These are phyloP conservation scores for Criorhina ranunculi DNA, from an alignment of 2,888 invertebrate species.

Conservation along the genomic window DNA sequence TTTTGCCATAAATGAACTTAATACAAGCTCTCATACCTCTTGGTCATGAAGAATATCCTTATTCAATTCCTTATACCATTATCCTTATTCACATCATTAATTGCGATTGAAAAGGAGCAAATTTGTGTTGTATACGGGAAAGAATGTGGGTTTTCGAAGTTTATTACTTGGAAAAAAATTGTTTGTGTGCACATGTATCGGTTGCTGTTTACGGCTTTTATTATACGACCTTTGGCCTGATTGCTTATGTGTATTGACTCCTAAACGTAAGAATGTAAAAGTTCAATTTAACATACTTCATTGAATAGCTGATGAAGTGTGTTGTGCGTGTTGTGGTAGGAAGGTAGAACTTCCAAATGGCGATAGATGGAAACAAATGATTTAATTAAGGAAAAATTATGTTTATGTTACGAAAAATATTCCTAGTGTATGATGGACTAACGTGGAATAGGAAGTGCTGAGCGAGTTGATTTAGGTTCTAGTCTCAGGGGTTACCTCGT, in stretches of 20 bases:
- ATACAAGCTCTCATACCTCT: conserved; percentile 7
- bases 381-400: not conserved
- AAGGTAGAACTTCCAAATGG: not conserved
- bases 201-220: conserved; percentile 32
- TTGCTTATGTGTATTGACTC: conserved; percentile 38
- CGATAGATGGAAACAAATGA: not conserved
- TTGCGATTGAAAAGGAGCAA: conserved; percentile 47
- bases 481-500: too few relatives aligned
- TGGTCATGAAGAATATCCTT: conserved; percentile 2
- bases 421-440: too few relatives aligned
- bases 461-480: too few relatives aligned
- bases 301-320: conserved; percentile 21
- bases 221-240: conserved; percentile 27
- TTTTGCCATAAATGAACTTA: not conserved
- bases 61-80: conserved; percentile 26
- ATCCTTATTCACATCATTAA: conserved; percentile 58
- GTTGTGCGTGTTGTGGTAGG: not conserved
- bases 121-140: conserved; percentile 17
- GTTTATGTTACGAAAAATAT: too few relatives aligned
- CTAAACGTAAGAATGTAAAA: conserved; percentile 16
- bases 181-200: conserved; percentile 5
- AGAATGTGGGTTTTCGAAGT: conserved; percentile 33
- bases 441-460: too few relatives aligned
- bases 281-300: conserved; percentile 24
- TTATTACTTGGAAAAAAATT: conserved; percentile 46